Evolutionary conservation across 2,888 invertebrate species (phyloP).

Genomic region (Megalurothrips usitatus): DNA sequence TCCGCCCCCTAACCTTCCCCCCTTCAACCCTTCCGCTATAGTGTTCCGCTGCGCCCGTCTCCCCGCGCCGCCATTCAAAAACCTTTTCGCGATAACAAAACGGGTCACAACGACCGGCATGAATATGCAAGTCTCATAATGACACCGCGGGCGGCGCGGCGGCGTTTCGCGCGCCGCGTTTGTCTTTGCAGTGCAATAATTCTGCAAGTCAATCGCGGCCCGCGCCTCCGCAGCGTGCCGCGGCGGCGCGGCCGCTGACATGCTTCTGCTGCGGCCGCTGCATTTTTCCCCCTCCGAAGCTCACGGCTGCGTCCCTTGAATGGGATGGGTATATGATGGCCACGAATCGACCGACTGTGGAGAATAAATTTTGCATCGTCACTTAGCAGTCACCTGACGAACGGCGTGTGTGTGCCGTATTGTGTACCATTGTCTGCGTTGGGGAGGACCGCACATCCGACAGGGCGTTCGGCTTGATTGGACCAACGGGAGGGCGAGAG

Average conservation of each 20-base stretch:
- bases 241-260: neutral
- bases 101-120: slow-evolving; percentile 12
- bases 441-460: neutral
- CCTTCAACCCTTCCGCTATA: neutral
- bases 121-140: slow-evolving; percentile 20
- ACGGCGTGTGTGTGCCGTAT: neutral
- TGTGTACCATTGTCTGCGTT: too few relatives aligned
- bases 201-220: slow-evolving; percentile 8
- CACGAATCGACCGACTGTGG: neutral
- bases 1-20: neutral
- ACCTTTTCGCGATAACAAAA: slow-evolving; percentile 10
- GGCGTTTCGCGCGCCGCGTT: neutral
- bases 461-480: slow-evolving; percentile 6
- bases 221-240: neutral
- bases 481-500: neutral
- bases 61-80: neutral
- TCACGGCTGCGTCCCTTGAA: neutral
- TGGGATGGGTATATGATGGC: neutral
- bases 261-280: too few relatives aligned
- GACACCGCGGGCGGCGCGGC: neutral
- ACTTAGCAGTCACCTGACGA: slow-evolving; percentile 22
- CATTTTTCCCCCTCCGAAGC: neutral
- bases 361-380: slow-evolving; percentile 23
- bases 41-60: neutral
- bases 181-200: slow-evolving; percentile 13